Base-by-base conservation (phyloP, 2,888 invertebrate genomes). In the Cancer borealis region DNA sequence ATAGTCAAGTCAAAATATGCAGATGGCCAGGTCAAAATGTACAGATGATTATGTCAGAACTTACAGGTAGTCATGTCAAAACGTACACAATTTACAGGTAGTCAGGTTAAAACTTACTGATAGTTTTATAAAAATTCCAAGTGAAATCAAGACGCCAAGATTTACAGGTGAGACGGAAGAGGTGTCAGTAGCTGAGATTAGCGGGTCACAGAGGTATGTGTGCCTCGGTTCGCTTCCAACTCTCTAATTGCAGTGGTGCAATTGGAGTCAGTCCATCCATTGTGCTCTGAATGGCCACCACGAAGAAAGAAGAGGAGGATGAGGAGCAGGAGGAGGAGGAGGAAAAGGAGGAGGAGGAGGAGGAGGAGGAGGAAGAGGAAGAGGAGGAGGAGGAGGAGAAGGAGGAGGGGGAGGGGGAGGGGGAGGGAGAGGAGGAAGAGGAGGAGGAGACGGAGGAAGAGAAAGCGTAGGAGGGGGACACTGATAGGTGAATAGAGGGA, bases 221-320 rank as follows among this genome's bases (percentile, higher is more conserved):
- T 66, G 66, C 17, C n/a, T 66, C n/a, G 66, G 66, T 66, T 66
- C 66, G 6, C 6, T 66, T 66, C 66, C 66, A 6, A 8, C 5
- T 66, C 66, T n/a, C 8, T 66, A 66, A 66, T 66, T 66, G 3
- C 66, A 66, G 66, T 21, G 66, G 17, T 66, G 66, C 14, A 21
- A 66, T 66, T 66, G 66, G 66, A 66, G 66, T 66, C 66, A n/a
- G 66, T 66, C 21, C n/a, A 6, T n/a, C 66, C 66, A 66, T 66
- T 66, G 66, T 66, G 66, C 66, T 4, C n/a, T 66, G 66, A 66
- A 66, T 66, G 66, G 66, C 66, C n/a, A n/a, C 66, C 66, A 66
- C 66, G 66, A 66, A n/a, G n/a, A n/a, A 66, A 4, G 66, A 21
- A n/a, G 66, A 66, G 66, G 66, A 66, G 21, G 66, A 66, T n/a